Conservation (phyloP, 2,113 vertebrate species). For the Oenanthe oenanthe region DNA sequence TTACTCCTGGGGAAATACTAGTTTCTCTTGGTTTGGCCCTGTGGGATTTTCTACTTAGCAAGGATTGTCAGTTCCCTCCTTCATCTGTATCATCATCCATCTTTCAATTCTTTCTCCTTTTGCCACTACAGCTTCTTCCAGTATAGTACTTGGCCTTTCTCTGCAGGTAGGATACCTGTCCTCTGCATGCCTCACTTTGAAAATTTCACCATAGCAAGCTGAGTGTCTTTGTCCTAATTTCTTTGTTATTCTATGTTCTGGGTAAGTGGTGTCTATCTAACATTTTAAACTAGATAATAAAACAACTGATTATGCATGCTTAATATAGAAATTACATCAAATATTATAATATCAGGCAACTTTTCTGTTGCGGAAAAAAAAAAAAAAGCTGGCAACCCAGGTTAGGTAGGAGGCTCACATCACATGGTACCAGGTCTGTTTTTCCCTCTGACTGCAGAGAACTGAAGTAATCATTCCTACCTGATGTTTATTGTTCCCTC, state of each 20-base stretch:
- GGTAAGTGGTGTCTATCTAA: background rate
- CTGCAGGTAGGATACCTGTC: background rate
- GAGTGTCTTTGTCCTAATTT: background rate
- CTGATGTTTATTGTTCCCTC: background rate
- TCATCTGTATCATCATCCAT: background rate
- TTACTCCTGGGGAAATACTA: background rate
- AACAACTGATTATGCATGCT: background rate
- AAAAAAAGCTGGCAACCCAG: background rate
- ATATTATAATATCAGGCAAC: background rate
- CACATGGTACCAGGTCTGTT: background rate
- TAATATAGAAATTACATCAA: background rate
- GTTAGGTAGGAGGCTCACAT: background rate
- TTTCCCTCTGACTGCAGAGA: background rate
- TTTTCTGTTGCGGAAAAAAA: background rate
- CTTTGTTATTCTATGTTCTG: background rate
- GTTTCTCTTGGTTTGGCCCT: background rate
- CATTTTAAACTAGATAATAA: background rate
- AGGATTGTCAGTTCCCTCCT: background rate
- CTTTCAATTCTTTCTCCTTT: background rate
- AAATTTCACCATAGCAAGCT: background rate
- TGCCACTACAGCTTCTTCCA: background rate
- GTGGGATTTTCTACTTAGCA: background rate
- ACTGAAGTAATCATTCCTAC: background rate
- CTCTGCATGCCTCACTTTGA: background rate
- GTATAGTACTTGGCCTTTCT: background rate